Evolutionary conservation across 2,888 invertebrate species (phyloP), one percentile per base, ranked within the genome.

Genomic region (Tenthredo distinguenda): DNA sequence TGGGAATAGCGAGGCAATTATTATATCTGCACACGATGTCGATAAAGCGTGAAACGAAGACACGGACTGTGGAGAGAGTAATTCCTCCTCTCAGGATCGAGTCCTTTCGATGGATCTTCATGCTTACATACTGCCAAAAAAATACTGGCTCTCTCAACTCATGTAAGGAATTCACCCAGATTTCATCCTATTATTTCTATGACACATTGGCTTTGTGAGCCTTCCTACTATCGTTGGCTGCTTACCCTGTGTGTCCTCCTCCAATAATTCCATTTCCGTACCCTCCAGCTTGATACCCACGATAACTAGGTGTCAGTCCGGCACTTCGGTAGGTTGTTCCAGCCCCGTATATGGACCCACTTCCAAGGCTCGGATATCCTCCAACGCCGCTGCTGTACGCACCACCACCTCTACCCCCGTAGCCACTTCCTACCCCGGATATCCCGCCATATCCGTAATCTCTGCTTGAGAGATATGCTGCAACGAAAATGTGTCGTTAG

Each of bases 181-280:
- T n/a, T 6, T 37, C 3, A 31, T 72, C 21, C 10, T 7, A n/a
- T 37, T n/a, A 10, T 15, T 40, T 72, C 5, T 72, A n/a, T 0
- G 40, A n/a, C 4, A 37, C 15, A 15, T 72, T 6, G 40, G n/a
- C 40, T n/a, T 72, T 37, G 72, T 40, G 40, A 72, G 72, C 21
- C 26, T 5, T 47, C 1, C 7, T 74, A 12, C 43, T 74, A 68
- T 68, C 4, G 68, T 68, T 68, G 12, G 68, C 7, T 50, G 34
- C 85, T 91, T 87, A 91, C 91, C 91, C 91, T 40, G 88, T 84
- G 84, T 90, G 86, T 71, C 90, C 90, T 62, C 90, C 88, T 4
- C 91, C 91, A 37, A 88, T 84, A 62, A 89, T 85, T 77, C 90
- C 90, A 10, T 83, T 83, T 12, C 87, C 88, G 40, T 87, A 88